phyloP scores from a whole-genome alignment of 2,888 invertebrate species.

The Lasioglossum malachurum region DNA sequence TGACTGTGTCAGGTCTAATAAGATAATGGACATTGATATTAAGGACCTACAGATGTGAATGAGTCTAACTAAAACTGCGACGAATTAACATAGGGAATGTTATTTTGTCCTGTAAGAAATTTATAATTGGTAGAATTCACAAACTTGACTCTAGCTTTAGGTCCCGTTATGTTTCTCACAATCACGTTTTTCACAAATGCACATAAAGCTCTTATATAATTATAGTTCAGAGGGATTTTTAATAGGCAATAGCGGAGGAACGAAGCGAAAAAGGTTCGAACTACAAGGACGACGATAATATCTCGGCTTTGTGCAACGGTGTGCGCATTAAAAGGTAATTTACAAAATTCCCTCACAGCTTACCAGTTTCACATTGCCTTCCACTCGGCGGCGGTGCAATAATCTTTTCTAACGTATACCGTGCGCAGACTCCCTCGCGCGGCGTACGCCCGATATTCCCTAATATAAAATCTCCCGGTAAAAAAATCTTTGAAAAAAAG shows the following conservation, averaged over 20 bases:
- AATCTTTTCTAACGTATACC: not conserved
- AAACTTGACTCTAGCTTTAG: too few species aligned
- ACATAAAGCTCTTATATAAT: too few species aligned
- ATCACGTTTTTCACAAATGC: too few species aligned
- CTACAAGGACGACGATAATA: not conserved
- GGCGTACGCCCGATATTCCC: not conserved
- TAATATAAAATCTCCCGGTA: conserved; percentile 13
- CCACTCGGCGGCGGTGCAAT: not conserved
- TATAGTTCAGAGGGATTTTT: not conserved
- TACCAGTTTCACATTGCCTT: not conserved
- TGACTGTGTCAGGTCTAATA: too few species aligned
- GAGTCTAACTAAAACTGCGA: too few species aligned
- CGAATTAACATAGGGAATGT: too few species aligned
- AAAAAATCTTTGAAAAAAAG: not conserved
- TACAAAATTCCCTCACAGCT: not conserved
- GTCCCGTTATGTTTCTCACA: too few species aligned
- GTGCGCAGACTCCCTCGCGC: not conserved
- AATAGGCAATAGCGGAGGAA: not conserved
- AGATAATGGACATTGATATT: too few species aligned
- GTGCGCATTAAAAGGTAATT: not conserved
- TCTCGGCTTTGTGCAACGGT: not conserved
- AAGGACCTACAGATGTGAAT: too few species aligned
- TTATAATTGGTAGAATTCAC: too few species aligned
- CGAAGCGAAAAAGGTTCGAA: not conserved
- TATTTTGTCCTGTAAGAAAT: too few species aligned